These are phyloP conservation scores for Prunella strophiata DNA, from an alignment of 2,797 vertebrate genomes.

Conservation along the genomic window DNA sequence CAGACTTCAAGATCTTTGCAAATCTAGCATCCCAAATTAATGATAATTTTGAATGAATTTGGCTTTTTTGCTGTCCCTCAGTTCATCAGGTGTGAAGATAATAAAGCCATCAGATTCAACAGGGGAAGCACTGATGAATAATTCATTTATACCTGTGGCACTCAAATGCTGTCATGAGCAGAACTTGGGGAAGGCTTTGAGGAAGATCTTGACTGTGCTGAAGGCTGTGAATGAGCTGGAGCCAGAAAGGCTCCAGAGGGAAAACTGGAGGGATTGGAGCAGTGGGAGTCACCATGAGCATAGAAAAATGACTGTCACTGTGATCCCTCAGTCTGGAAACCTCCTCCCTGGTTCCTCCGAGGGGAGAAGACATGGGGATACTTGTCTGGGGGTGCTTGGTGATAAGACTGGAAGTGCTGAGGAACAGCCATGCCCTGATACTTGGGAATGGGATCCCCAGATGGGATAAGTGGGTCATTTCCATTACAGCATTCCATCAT, in stretches of 20 bases:
- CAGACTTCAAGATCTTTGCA: not conserved
- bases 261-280: not conserved
- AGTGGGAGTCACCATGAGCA: not conserved
- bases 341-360: not conserved
- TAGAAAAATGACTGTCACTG: not conserved
- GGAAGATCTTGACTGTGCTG: not conserved
- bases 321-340: not conserved
- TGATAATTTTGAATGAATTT: constrained; percentile 22
- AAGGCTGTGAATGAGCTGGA: not conserved
- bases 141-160: not conserved
- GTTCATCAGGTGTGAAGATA: constrained; percentile 1
- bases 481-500: not conserved
- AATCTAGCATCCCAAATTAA: constrained; percentile 22
- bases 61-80: constrained; percentile 4
- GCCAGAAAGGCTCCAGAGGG: not conserved
- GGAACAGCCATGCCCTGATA: not conserved
- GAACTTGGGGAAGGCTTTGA: not conserved
- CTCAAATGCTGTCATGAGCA: not conserved
- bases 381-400: not conserved
- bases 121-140: not conserved
- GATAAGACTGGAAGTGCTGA: not conserved
- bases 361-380: not conserved
- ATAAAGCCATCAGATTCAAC: not conserved
- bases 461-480: not conserved
- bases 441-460: not conserved